Evolutionary conservation across 64 coral and sea anemone species (phyloP), one percentile per base, ranked within the genome.

Genomic region (Dendrophyllia cribrosa): DNA sequence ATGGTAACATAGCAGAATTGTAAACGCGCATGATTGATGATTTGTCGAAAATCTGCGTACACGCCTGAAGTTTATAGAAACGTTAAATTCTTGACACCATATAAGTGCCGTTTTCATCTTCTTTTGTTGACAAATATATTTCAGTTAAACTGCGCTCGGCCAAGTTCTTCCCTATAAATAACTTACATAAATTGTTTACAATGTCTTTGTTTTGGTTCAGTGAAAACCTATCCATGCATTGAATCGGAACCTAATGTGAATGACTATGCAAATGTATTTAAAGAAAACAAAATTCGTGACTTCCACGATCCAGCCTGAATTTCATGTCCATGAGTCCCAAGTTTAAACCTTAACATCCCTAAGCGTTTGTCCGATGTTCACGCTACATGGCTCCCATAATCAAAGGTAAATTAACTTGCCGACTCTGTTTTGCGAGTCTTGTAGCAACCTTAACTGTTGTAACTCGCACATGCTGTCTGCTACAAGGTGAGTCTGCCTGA

Each of bases 141-240:
- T 34, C 34, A 34, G 34, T 34, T 34, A 34, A 34, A 34, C 34
- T 34, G 34, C 34, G 34, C 34, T 12, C 67, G 9, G 4, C 67
- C 2, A 70, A 70, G 22, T 12, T 10, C 67, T 70, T 26, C 67
- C 22, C 22, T 34, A 34, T 34, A 34, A 34, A 34, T 34, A 34
- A 34, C 34, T 34, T 34, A 34, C 34, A 34, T 34, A 70, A 70
- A 9, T 9, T 26, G 25, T 70, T 70, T 70, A 43, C 55, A 58
- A 58, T 4, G 9, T 12, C 21, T 78, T 58, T 59, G 50, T 78
- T 11, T 26, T 22, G 75, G 75, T 78, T 59, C 75, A 56, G 2
- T 58, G 75, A 10, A 49, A n/a, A 78, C 51, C 21, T 11, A 78
- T 9, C 58, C 75, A 58, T 78, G 75, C 52, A 78, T 78, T 78